These are phyloP conservation scores for Tricholaema leucomelas DNA, from an alignment of 2,113 vertebrate genomes.

Conservation along the genomic window DNA sequence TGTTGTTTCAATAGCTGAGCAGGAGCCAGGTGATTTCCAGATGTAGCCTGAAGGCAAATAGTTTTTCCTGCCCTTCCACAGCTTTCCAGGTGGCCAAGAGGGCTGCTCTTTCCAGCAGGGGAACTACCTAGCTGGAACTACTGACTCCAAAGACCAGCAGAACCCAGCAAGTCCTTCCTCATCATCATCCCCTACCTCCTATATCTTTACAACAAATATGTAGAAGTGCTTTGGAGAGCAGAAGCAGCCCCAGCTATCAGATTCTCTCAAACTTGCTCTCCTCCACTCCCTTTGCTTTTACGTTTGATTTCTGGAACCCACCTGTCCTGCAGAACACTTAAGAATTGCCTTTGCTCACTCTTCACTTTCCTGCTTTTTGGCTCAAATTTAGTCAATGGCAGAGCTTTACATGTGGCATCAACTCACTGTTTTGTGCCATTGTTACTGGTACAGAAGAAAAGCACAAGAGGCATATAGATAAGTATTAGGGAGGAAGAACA, in stretches of 20 bases:
- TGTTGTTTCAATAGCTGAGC: neutral
- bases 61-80: neutral
- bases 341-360: neutral
- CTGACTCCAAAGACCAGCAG: neutral
- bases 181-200: neutral
- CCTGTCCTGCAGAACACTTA: neutral
- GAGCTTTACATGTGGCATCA: neutral
- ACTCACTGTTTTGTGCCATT: neutral
- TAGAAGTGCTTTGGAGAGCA: neutral
- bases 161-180: neutral
- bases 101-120: neutral
- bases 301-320: neutral
- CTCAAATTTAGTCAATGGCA: neutral
- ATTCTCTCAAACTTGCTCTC: neutral
- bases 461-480: neutral
- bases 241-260: neutral
- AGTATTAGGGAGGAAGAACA: neutral
- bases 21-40: constrained; percentile 53
- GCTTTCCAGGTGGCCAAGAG: neutral
- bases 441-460: neutral
- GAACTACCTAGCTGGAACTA: neutral
- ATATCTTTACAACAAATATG: neutral
- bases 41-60: neutral
- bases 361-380: neutral
- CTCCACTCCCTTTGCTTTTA: neutral